Evolutionary conservation across 2,888 invertebrate species (phyloP).

Genomic region (Andrena trimmerana): DNA sequence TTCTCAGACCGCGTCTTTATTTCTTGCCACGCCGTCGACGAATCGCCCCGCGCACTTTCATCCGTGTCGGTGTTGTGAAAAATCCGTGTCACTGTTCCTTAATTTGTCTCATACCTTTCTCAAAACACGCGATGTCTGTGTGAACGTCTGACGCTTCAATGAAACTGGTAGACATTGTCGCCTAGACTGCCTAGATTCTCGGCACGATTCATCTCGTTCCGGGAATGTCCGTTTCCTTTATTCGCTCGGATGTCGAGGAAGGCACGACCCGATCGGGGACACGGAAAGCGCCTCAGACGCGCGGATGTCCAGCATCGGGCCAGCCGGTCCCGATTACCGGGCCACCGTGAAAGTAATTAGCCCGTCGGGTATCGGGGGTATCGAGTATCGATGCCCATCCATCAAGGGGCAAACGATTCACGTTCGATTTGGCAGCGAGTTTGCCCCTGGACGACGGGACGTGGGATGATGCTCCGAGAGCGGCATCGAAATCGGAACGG

Average conservation of each 20-base stretch:
- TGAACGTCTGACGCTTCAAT: conserved; percentile 32
- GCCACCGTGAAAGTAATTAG: conserved; percentile 41
- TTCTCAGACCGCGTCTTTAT: not conserved
- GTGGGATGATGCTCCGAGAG: not conserved
- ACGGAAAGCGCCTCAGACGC: not conserved
- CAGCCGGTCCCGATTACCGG: conserved; percentile 13
- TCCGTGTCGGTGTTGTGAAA: conserved; percentile 67
- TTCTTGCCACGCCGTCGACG: not conserved
- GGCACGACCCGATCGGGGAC: not conserved
- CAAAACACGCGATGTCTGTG: not conserved
- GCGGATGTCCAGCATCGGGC: not conserved
- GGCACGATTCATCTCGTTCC: not conserved
- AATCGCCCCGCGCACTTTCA: conserved; percentile 1
- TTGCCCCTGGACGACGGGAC: conserved; percentile 3
- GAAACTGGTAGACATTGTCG: conserved; percentile 11
- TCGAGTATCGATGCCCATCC: conserved; percentile 46
- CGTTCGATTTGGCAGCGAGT: conserved; percentile 48
- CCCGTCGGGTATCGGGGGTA: conserved; percentile 2
- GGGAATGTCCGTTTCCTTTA: not conserved
- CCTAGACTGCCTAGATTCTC: not conserved
- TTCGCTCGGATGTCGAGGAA: not conserved
- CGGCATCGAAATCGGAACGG: conserved; percentile 25
- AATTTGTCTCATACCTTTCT: not conserved
- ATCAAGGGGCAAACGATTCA: conserved; percentile 13
- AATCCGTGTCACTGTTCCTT: conserved; percentile 46